Evolutionary conservation across 2,888 invertebrate species (phyloP).

Genomic region (Crioceris asparagi): DNA sequence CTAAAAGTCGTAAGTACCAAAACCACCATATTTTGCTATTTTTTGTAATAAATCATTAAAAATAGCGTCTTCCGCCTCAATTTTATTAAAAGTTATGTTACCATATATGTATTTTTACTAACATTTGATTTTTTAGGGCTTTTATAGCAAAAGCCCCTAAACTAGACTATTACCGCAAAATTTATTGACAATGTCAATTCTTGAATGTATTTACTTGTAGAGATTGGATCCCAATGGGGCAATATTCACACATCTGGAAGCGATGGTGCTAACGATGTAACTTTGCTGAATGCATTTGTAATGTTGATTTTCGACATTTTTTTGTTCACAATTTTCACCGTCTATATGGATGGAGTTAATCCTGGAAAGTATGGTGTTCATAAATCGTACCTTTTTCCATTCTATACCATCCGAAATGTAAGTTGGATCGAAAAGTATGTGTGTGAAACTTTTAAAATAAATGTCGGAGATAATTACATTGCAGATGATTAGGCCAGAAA

Average conservation of each 20-base stretch:
- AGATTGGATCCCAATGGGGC: slow-evolving; percentile 38
- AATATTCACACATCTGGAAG: slow-evolving; percentile 36
- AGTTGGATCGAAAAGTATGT: background rate
- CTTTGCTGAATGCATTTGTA: slow-evolving; percentile 34
- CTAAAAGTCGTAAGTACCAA: too few species aligned
- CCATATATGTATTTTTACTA: too few species aligned
- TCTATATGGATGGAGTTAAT: slow-evolving; percentile 46
- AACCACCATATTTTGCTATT: too few species aligned
- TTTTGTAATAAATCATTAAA: too few species aligned
- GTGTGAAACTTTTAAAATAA: background rate
- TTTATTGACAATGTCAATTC: background rate
- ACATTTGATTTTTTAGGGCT: too few species aligned
- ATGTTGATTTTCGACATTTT: slow-evolving; percentile 42
- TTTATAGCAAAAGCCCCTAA: too few species aligned
- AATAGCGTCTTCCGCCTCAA: too few species aligned
- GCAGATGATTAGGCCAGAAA: background rate
- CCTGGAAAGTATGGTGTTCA: slow-evolving; percentile 55
- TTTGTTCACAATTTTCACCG: slow-evolving; percentile 44
- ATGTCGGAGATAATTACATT: background rate
- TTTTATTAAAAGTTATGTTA: too few species aligned
- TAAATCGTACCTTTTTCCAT: slow-evolving; percentile 36
- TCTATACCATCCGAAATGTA: slow-evolving; percentile 16
- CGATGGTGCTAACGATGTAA: slow-evolving; percentile 28
- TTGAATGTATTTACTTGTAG: slow-evolving; percentile 24
- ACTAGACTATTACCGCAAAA: too few species aligned